Evolutionary conservation across 2,797 vertebrate genomes (phyloP), one percentile per base, ranked within the genome.

Genomic region (Clarias platycephalus): DNA sequence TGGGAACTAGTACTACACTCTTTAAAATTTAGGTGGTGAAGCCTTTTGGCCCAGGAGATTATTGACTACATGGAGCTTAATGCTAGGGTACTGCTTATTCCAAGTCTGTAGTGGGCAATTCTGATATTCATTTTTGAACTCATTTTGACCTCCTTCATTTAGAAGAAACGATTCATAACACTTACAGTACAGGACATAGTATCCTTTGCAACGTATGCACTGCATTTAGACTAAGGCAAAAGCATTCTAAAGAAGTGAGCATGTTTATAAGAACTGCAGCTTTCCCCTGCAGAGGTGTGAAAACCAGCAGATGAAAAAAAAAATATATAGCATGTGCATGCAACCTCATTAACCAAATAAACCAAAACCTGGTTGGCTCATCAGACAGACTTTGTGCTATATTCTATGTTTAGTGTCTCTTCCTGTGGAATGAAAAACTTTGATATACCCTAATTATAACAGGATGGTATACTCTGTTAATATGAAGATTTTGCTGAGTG

Each of bases 241-340:
- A 60, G 1, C 18, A 10, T 77, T 70, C 24, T 28, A 16, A 79
- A 57, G 22, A 60, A 72, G 24, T 22, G 1, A 0, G 3, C 16
- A 40, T 62, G 60, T 82, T 82, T 80, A 80, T 55, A 28, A 77
- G 70, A 81, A 86, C 22, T 77, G 70, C 75, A 83, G 64, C 67
- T 58, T 74, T 81, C 5, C 34, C 15, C 70, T 85, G 84, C 83
- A 84, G 40, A 84, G 66, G 83, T 85, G 87, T 85, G 82, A 87
- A 85, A 81, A 37, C 24, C 58, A 83, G 60, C 49, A 53, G 2
- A 5, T 64, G 44, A 31, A 62, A 31, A 75, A 58, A 31, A 22
- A 31, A 75, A 58, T 20, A 22, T 40, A 40, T 34, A 67, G n/a
- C 62, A 34, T 70, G 53, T 16, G 24, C 22, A 80, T 40, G 55